A percentile compares a stretch with the other conserved stretches of the same genome.
These are phyloP conservation scores for Melipona beecheii DNA, from an alignment of 2,888 invertebrate species.

Conservation along the genomic window DNA sequence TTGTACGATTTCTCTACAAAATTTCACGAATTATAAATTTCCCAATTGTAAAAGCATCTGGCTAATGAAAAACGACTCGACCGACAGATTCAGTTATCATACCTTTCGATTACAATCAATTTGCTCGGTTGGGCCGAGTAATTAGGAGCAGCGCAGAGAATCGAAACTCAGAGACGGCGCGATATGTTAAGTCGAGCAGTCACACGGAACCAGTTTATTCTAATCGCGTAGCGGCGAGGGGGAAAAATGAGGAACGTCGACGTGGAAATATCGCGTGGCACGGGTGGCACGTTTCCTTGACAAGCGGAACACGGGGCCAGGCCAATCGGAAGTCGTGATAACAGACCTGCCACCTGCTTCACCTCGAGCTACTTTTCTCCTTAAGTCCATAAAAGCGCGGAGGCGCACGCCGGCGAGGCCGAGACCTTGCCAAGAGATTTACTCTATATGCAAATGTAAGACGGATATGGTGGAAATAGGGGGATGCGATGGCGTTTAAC, in stretches of 20 bases:
- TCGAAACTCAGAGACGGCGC: not conserved
- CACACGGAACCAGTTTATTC: constrained; percentile 32
- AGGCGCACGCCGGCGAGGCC: constrained; percentile 44
- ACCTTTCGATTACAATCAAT: not conserved
- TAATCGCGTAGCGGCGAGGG: constrained; percentile 39
- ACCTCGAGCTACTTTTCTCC: constrained; percentile 69
- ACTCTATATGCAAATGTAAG: constrained; percentile 83
- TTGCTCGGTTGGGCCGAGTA: not conserved
- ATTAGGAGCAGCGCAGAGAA: not conserved
- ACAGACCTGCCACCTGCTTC: constrained; percentile 64
- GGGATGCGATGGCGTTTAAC: constrained; percentile 76
- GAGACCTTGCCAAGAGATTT: constrained; percentile 73
- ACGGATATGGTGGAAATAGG: constrained; percentile 74
- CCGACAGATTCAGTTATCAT: too few relatives aligned
- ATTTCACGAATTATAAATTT: too few relatives aligned
- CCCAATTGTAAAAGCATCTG: too few relatives aligned
- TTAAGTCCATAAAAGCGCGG: constrained; percentile 67
- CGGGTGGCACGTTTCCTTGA: constrained; percentile 57
- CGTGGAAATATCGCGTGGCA: constrained; percentile 53
- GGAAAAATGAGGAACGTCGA: constrained; percentile 46
- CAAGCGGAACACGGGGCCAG: constrained; percentile 45
- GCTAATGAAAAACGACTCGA: too few relatives aligned
- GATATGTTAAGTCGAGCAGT: not conserved
- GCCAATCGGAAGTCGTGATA: constrained; percentile 66
- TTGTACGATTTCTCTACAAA: too few relatives aligned